A percentile compares a stretch with the other conserved stretches of the same genome.
These are phyloP conservation scores for Drosophila rufa DNA, from an alignment of 1,140 invertebrate genomes.

Conservation along the genomic window DNA sequence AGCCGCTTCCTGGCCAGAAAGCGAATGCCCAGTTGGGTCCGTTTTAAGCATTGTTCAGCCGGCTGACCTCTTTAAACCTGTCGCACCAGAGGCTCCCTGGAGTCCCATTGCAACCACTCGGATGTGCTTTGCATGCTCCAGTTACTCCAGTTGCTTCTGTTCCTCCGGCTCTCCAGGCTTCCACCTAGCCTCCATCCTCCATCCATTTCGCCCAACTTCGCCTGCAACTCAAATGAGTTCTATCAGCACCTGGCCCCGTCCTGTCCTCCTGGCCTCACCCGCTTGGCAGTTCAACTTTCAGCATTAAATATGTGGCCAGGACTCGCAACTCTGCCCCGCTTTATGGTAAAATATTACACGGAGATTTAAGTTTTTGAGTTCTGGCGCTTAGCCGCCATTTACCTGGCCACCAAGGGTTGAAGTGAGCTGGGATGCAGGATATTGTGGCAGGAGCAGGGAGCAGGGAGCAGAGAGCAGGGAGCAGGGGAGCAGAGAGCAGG, in stretches of 20 bases:
- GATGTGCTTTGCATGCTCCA: conserved; percentile 80
- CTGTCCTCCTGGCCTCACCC: conserved; percentile 1
- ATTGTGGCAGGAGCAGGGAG: not conserved
- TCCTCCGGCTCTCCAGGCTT: conserved; percentile 7
- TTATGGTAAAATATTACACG: conserved; percentile 78
- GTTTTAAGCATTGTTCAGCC: conserved; percentile 50
- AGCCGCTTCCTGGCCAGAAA: conserved; percentile 20
- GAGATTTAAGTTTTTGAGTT: conserved; percentile 78
- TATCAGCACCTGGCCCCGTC: conserved; percentile 51
- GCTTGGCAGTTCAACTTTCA: conserved; percentile 54
- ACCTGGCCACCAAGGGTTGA: conserved; percentile 61
- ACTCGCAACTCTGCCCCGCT: conserved; percentile 30
- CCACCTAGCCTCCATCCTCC: conserved; percentile 6
- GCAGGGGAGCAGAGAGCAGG: conserved; percentile 25
- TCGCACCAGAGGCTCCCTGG: conserved; percentile 43
- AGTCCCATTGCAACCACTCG: conserved; percentile 63
- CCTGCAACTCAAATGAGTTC: conserved; percentile 53
- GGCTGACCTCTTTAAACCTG: conserved; percentile 57
- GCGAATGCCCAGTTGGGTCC: conserved; percentile 54
- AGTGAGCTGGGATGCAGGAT: conserved; percentile 6
- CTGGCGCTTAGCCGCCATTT: conserved; percentile 58
- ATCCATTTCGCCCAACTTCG: conserved; percentile 33
- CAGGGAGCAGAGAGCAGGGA: not conserved
- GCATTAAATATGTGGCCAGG: conserved; percentile 77
- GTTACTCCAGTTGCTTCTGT: conserved; percentile 46